A percentile compares a stretch with the other conserved stretches of the same genome.
phyloP scores from a whole-genome alignment of 1,140 invertebrate species.

The Aphaenogaster floridana region DNA sequence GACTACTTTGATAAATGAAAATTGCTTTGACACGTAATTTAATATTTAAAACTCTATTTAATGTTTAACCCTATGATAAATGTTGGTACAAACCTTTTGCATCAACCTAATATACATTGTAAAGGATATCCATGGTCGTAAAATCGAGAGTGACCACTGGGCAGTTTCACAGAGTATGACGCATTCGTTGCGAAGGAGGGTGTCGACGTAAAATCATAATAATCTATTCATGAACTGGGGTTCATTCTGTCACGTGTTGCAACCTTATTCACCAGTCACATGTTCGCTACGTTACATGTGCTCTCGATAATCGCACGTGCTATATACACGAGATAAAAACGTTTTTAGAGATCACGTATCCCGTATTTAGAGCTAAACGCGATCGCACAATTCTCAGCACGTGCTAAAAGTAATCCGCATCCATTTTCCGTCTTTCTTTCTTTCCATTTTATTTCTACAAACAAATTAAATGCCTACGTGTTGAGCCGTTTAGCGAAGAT shows the following conservation, averaged over 20 bases:
- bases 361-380: not conserved
- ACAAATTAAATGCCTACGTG: not conserved
- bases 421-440: not conserved
- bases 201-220: conserved; percentile 29
- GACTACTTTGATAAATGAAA: not conserved
- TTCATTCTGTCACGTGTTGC: conserved; percentile 64
- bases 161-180: conserved; percentile 70
- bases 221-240: conserved; percentile 45
- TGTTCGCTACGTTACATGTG: not conserved
- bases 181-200: conserved; percentile 53
- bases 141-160: conserved; percentile 62
- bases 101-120: not conserved
- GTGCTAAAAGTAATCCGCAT: not conserved
- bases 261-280: conserved; percentile 3
- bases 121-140: not conserved
- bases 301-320: not conserved
- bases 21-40: not conserved
- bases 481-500: not conserved
- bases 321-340: not conserved
- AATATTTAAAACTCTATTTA: not conserved
- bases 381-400: not conserved
- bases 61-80: not conserved
- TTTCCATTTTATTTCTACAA: too few species aligned
- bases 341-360: not conserved
- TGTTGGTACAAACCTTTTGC: not conserved